phyloP scores from a whole-genome alignment of 2,888 invertebrate species.

The Drosophila vallismaia region DNA sequence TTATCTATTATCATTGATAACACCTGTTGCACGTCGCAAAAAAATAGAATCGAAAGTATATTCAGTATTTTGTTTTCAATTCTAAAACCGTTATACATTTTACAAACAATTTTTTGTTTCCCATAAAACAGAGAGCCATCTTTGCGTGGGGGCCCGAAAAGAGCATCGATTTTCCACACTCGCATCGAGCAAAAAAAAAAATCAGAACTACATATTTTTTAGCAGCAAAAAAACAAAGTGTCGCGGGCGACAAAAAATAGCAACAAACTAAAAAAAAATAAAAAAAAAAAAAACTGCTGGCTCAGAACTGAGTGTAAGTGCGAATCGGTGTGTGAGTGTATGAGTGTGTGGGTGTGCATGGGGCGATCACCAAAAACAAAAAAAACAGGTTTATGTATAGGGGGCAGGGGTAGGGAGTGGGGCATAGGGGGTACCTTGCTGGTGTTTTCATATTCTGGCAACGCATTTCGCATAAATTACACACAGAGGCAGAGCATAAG shows the following conservation, averaged over 20 bases:
- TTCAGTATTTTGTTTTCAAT: neutral
- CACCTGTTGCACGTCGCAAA: constrained; percentile 56
- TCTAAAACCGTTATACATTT: neutral
- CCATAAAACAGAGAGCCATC: constrained; percentile 3
- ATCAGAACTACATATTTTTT: constrained; percentile 66
- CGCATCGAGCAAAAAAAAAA: constrained; percentile 63
- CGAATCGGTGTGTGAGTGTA: constrained; percentile 8
- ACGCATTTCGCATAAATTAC: constrained; percentile 78
- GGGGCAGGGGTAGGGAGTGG: constrained; percentile 17
- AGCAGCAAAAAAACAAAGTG: constrained; percentile 67
- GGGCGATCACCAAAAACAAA: constrained; percentile 58
- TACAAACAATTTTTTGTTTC: neutral
- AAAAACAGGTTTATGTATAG: constrained; percentile 45
- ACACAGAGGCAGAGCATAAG: constrained; percentile 30
- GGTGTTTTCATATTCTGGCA: constrained; percentile 69
- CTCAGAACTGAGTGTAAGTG: constrained; percentile 48
- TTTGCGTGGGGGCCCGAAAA: constrained; percentile 31
- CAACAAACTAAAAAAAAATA: constrained; percentile 36
- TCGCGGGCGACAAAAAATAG: constrained; percentile 52
- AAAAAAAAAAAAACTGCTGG: constrained; percentile 58
- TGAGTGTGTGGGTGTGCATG: constrained; percentile 44
- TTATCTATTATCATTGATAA: constrained; percentile 61
- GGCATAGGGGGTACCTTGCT: constrained; percentile 11
- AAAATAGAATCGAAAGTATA: constrained; percentile 60
- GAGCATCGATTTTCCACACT: constrained; percentile 24